Percentiles rank a stretch among this genome's conserved stretches.
phyloP scores from a whole-genome alignment of 2,888 invertebrate species.

The Hypsopygia costalis region DNA sequence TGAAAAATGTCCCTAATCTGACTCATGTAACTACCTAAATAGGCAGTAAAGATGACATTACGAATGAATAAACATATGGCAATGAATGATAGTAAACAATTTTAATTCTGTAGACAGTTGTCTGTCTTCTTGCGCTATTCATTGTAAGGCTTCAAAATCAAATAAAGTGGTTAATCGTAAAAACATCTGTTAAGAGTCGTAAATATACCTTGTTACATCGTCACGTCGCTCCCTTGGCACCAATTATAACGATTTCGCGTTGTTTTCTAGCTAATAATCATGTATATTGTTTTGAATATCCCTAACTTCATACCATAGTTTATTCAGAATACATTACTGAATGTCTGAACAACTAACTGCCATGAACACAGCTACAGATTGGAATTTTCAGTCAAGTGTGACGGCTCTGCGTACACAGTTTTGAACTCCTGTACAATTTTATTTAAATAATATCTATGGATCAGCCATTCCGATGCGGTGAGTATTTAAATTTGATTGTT shows the following conservation, averaged over 20 bases:
- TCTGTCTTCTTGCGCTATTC: constrained; percentile 35
- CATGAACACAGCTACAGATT: constrained; percentile 60
- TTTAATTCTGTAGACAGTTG: constrained; percentile 31
- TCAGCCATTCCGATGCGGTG: constrained; percentile 57
- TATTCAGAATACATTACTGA: constrained; percentile 21
- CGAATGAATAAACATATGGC: constrained; percentile 20
- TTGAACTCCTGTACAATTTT: constrained; percentile 26
- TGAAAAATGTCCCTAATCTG: constrained; percentile 25
- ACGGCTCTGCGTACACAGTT: constrained; percentile 31
- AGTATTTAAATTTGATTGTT: constrained; percentile 25
- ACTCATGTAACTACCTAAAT: constrained; percentile 30
- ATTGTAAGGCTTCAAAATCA: constrained; percentile 39
- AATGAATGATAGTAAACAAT: constrained; percentile 11
- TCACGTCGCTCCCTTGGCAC: constrained; percentile 20
- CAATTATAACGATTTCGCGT: constrained; percentile 27
- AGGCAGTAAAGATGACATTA: constrained; percentile 25
- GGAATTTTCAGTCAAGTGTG: constrained; percentile 61
- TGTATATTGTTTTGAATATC: constrained; percentile 32
- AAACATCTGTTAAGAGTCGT: constrained; percentile 30
- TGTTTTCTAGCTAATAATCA: constrained; percentile 28
- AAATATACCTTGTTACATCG: constrained; percentile 40
- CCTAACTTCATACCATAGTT: constrained; percentile 53
- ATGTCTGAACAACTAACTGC: constrained; percentile 28
- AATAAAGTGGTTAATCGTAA: constrained; percentile 18
- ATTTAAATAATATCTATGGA: constrained; percentile 38